Conservation (phyloP, 2,797 vertebrate species). For the Mus spretus region DNA sequence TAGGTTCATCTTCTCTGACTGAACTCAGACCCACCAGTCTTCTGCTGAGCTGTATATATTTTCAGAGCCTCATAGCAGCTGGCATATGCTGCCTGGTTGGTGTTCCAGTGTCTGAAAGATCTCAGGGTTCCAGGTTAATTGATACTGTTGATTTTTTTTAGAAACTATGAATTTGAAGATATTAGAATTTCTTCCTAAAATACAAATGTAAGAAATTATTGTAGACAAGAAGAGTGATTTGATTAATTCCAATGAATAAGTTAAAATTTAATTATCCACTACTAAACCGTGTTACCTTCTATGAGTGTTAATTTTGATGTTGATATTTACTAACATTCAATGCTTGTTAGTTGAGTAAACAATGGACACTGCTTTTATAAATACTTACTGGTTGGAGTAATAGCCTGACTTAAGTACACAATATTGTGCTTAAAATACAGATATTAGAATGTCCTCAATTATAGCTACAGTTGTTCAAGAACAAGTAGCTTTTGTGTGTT, state of each 20-base stretch:
- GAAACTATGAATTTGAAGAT: neutral
- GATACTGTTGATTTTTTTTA: neutral
- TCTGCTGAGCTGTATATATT: no score
- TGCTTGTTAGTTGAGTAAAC: neutral
- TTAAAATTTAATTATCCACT: neutral
- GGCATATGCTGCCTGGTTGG: no score
- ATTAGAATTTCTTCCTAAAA: slow-evolving; percentile 35
- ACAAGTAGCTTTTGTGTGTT: neutral
- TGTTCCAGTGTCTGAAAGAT: no score
- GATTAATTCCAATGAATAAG: slow-evolving; percentile 41
- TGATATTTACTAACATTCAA: neutral
- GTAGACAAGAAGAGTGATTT: neutral
- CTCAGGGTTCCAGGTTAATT: no score
- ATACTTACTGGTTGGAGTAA: neutral
- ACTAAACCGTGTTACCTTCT: neutral
- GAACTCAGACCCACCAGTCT: no score
- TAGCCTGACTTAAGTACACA: neutral
- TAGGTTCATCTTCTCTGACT: no score
- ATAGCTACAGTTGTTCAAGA: neutral
- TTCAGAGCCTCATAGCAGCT: no score
- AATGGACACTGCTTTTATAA: neutral
- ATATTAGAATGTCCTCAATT: neutral
- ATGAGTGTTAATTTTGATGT: neutral
- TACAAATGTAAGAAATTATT: neutral
- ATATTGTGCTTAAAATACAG: neutral